Conservation (phyloP, 92 coral and sea anemone species). For the Paragorgia papillata region DNA sequence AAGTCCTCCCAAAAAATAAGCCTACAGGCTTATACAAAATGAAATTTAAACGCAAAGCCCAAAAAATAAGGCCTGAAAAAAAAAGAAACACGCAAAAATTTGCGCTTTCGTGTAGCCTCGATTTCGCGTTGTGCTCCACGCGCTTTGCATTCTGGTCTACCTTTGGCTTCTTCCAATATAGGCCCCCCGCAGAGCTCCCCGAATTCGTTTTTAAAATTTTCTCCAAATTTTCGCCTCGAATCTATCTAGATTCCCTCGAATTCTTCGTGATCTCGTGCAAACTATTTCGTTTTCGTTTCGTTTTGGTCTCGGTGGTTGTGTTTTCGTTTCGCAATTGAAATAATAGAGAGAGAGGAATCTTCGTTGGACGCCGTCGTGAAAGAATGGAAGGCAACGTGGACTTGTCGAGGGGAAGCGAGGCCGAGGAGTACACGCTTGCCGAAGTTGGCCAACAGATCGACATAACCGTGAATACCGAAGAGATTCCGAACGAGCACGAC, state of each 20-base stretch:
- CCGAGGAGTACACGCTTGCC: slow-evolving; percentile 36
- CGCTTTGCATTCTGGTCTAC: slow-evolving; percentile 31
- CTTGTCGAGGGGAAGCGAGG: slow-evolving; percentile 26
- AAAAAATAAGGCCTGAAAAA: no score
- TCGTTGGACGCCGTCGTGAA: neutral
- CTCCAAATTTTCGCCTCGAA: neutral
- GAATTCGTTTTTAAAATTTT: neutral
- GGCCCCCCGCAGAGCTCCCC: slow-evolving; percentile 38
- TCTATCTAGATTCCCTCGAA: neutral
- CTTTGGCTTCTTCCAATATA: neutral
- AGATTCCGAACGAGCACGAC: slow-evolving; percentile 99
- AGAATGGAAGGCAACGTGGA: slow-evolving; percentile 31
- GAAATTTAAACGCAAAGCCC: no score
- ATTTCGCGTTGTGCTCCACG: neutral
- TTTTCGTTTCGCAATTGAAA: no score
- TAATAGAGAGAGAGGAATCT: no score
- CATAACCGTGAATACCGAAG: slow-evolving; percentile 77
- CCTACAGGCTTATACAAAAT: no score
- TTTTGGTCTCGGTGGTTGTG: no score
- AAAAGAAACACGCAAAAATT: no score
- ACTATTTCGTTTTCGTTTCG: neutral
- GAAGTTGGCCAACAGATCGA: slow-evolving; percentile 82
- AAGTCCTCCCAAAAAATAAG: no score
- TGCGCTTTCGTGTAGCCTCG: neutral
- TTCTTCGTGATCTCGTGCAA: neutral